Evolutionary conservation across 2,888 invertebrate genomes (phyloP), one percentile per base, ranked within the genome.

Genomic region (Pheosia gnoma): DNA sequence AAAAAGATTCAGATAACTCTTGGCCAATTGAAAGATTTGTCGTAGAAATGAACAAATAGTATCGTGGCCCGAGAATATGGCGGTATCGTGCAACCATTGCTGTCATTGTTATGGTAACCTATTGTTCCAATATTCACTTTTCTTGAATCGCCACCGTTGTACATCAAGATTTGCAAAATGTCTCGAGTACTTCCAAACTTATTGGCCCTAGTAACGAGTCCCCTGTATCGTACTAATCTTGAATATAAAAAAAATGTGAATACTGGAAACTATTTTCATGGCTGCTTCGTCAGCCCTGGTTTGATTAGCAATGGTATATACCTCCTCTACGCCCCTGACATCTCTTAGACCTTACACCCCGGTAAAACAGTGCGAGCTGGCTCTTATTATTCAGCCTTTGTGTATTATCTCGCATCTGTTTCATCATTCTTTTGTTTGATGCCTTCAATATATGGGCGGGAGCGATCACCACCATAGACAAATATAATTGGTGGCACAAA

Each of bases 301-400:
- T 56, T 13, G 37, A 9, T 65, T 58, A 75, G 71, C 76, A 76
- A 77, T 77, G 76, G 76, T 69, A 82, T 84, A 75, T 74, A 87
- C 89, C 88, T 85, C 86, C 91, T 75, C 84, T 94, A 93, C 94
- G 93, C 93, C 86, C 92, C 94, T 93, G 93, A 91, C 91, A 86
- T 80, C 87, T 91, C 91, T 92, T 86, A 83, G 90, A 90, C 91
- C 91, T 85, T 83, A 88, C 93, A 92, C 92, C 93, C 93, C 93
- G 91, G 91, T 81, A 74, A 71, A 81, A 89, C 93, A 93, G 91
- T 88, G 90, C 90, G 93, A 91, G 91, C 6, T n/a, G 60, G 36
- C 45, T 49, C 25, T 25, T 25, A 59, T 37, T 55, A 57, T 39
- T 53, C 11, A 11, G 45, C 11, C 25, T n/a, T 57, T 53, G 5